Base-by-base conservation (phyloP, 2,888 invertebrate genomes). In the Calephelis perditalis region DNA sequence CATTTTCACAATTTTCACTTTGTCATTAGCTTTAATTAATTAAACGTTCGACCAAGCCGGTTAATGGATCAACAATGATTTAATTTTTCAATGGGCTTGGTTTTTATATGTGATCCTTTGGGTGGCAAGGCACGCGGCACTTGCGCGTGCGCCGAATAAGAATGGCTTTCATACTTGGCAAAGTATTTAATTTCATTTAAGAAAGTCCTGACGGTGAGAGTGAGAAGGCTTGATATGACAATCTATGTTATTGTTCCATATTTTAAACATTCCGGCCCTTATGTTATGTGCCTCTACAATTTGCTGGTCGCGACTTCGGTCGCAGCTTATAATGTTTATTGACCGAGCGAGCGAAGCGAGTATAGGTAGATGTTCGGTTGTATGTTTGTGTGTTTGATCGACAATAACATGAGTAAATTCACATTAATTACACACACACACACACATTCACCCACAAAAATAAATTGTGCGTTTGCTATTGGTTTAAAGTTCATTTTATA, bases 21-120 rank as follows among this genome's bases (percentile, higher is more conserved):
- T 84, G 72, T 84, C 87, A 89, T 88, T 86, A 83, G 84, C 73
- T 78, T 79, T 75, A 73, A 75, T 83, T 88, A 87, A 86, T 90
- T 86, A 81, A 70, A 85, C 85, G 88, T 86, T 75, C 79, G 76
- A 71, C 79, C 73, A 78, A 81, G 75, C 73, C 82, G 82, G 82
- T 87, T 87, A 89, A 88, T 88, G 84, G 88, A 81, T 78, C 83
- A 86, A 87, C 87, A 90, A 84, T 90, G 90, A 89, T 87, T 89
- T 84, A 89, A 90, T 88, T 89, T 90, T 89, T 86, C 84, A 80
- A 89, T 92, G 92, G 92, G 92, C 92, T 93, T 92, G 92, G 93
- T 93, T 91, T 91, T 91, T 93, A 93, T 93, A 93, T 81, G 84
- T 81, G 84, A 81, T 86, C 86, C 88, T 88, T 89, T 83, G 91